Percentiles rank a stretch among this genome's conserved stretches.
Conservation (phyloP, 1,140 invertebrate genomes). For the Akabosia matsudoensis region DNA sequence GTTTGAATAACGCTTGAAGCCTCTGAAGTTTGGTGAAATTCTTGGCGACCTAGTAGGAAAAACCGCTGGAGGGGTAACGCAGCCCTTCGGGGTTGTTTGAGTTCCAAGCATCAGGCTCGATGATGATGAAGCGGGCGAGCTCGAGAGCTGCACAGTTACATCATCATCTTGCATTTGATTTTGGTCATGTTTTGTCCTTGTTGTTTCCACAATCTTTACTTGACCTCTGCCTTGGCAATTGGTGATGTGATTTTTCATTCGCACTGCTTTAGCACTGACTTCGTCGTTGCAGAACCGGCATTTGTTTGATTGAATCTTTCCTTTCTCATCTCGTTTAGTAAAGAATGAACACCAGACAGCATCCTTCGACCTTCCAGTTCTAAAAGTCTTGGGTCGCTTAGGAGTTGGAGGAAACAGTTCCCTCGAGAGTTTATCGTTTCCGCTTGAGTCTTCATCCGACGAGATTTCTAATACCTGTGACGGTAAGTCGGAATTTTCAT, state of each 20-base stretch:
- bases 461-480: background rate
- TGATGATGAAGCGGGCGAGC: too few species aligned
- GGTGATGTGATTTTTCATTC: background rate
- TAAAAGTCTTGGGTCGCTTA: background rate
- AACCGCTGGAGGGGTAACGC: too few species aligned
- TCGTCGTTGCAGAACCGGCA: background rate
- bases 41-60: too few species aligned
- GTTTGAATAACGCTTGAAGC: background rate
- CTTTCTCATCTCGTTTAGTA: background rate
- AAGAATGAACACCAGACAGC: background rate
- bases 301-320: background rate
- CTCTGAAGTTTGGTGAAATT: too few species aligned
- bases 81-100: too few species aligned
- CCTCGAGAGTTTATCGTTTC: background rate
- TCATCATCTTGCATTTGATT: background rate
- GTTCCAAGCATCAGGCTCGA: too few species aligned
- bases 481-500: background rate
- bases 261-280: background rate
- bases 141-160: too few species aligned
- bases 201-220: too few species aligned
- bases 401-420: background rate
- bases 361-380: background rate
- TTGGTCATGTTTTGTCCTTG: background rate
- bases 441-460: background rate
- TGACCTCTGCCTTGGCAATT: too few species aligned